Conservation (phyloP, 2,113 vertebrate species). For the Leptodactylus fuscus region DNA sequence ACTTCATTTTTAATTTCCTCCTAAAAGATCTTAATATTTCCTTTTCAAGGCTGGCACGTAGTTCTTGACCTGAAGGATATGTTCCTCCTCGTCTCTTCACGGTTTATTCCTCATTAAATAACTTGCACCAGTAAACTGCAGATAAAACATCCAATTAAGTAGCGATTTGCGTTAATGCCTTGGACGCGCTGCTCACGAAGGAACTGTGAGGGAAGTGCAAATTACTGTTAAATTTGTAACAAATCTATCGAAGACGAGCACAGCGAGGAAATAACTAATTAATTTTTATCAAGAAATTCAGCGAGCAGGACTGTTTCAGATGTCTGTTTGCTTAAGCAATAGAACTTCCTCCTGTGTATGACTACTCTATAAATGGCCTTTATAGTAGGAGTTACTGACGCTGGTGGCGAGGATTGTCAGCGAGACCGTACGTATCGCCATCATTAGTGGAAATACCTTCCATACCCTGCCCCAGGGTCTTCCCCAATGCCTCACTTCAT, state of each 20-base stretch:
- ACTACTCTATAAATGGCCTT: neutral
- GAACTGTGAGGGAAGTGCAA: constrained; percentile 57
- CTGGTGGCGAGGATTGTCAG: neutral
- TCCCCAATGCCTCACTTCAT: neutral
- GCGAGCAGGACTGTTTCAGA: constrained; percentile 40
- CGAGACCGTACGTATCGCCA: neutral
- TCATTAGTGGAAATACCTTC: neutral
- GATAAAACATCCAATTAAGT: constrained; percentile 62
- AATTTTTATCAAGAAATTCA: constrained; percentile 58
- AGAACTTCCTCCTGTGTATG: constrained; percentile 22
- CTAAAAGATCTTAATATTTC: constrained; percentile 47
- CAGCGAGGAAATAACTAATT: constrained; percentile 58
- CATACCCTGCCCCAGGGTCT: neutral
- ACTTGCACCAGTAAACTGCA: constrained; percentile 58
- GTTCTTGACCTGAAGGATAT: constrained; percentile 57
- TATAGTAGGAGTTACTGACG: neutral
- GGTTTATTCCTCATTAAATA: constrained; percentile 61
- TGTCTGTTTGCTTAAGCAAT: constrained; percentile 53
- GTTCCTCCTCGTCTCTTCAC: constrained; percentile 58
- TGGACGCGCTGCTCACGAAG: constrained; percentile 48
- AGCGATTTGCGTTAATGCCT: constrained; percentile 61
- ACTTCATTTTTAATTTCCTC: constrained; percentile 36
- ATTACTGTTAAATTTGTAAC: constrained; percentile 62
- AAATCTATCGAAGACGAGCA: constrained; percentile 53
- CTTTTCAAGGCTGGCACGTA: constrained; percentile 17